Percentiles rank a stretch among this genome's conserved stretches.
These are phyloP conservation scores for Colinus virginianus DNA, from an alignment of 2,113 vertebrate genomes.

Conservation along the genomic window DNA sequence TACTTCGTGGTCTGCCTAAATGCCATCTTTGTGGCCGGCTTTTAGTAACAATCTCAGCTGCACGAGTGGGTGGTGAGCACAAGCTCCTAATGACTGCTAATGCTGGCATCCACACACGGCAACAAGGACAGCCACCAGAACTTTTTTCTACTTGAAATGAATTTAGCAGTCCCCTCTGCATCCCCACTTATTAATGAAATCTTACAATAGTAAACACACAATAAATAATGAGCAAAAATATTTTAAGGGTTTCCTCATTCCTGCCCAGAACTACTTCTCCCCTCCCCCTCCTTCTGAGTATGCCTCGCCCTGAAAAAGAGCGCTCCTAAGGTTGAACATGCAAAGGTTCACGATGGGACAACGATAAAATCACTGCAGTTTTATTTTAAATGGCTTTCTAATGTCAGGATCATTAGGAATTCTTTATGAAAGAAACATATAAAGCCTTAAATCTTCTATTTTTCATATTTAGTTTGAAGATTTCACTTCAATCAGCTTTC, in stretches of 20 bases:
- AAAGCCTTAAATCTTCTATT: slow-evolving; percentile 4
- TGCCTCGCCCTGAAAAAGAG: background rate
- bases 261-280: background rate
- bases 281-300: background rate
- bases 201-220: background rate
- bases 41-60: background rate
- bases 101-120: background rate
- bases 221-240: background rate
- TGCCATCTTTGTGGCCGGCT: background rate
- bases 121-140: background rate
- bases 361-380: background rate
- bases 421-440: slow-evolving; percentile 13
- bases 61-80: no score
- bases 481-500: slow-evolving; percentile 52
- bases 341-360: background rate
- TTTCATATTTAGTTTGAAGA: slow-evolving; percentile 39
- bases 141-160: background rate
- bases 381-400: background rate
- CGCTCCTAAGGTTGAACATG: background rate
- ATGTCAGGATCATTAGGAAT: background rate
- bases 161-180: background rate
- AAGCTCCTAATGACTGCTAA: background rate
- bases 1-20: background rate
- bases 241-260: background rate
- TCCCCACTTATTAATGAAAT: background rate